phyloP scores from a whole-genome alignment of 2,113 vertebrate species.

The Paraplagusia blochii region DNA sequence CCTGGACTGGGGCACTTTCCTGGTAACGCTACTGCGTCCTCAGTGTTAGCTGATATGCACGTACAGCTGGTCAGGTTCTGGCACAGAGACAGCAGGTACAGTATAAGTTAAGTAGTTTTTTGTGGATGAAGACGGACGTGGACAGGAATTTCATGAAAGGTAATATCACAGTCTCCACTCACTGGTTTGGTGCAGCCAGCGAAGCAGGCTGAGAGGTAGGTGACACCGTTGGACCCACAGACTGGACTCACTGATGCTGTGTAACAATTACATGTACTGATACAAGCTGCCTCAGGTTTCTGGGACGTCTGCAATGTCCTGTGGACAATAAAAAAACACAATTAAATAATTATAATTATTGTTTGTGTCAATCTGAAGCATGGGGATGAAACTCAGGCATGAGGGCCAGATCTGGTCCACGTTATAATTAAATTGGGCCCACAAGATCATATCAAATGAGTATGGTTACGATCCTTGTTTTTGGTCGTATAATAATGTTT shows the following conservation, averaged over 20 bases:
- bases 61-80: slow-evolving; percentile 74
- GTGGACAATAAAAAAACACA: neutral
- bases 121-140: neutral
- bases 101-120: neutral
- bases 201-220: slow-evolving; percentile 78
- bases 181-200: slow-evolving; percentile 76
- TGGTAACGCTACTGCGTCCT: slow-evolving; percentile 66
- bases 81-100: neutral
- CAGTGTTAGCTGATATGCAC: slow-evolving; percentile 64
- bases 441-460: no score
- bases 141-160: neutral
- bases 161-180: slow-evolving; percentile 28
- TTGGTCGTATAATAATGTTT: no score
- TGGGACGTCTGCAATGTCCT: slow-evolving; percentile 64
- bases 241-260: slow-evolving; percentile 75
- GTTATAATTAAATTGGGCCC: no score
- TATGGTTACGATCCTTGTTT: no score
- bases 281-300: slow-evolving; percentile 65
- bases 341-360: no score
- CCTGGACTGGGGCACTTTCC: slow-evolving; percentile 76
- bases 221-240: slow-evolving; percentile 76
- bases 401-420: no score
- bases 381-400: no score
- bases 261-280: slow-evolving; percentile 75
- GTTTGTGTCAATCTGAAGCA: no score